Evolutionary conservation across 2,113 vertebrate species (phyloP).

Genomic region (Pterophyllum scalare): DNA sequence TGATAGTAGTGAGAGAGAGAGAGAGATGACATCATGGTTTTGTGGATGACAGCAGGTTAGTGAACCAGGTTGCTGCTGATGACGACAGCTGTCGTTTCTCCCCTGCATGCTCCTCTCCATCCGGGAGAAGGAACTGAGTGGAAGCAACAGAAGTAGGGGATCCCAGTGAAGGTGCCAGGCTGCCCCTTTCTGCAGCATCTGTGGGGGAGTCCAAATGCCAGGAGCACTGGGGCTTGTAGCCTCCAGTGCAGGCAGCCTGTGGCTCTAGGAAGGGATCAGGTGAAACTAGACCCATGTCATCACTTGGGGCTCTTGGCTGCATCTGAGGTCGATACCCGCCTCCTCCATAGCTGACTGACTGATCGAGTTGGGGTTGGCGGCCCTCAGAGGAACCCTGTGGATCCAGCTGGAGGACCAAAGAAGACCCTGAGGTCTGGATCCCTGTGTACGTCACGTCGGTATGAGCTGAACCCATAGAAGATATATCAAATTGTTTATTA

Average conservation of each 20-base stretch:
- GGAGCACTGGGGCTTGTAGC: slow-evolving; percentile 91
- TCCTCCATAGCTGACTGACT: slow-evolving; percentile 35
- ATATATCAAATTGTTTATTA: too few relatives aligned
- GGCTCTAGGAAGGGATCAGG: slow-evolving; percentile 32
- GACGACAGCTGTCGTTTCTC: slow-evolving; percentile 70
- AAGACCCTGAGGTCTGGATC: slow-evolving; percentile 87
- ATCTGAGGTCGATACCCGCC: slow-evolving; percentile 71
- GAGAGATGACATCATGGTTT: slow-evolving; percentile 73
- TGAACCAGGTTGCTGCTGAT: slow-evolving; percentile 80
- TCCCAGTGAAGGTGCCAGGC: slow-evolving; percentile 85
- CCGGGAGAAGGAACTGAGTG: slow-evolving; percentile 92
- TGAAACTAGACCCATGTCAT: slow-evolving; percentile 15
- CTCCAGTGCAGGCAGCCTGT: slow-evolving; percentile 66
- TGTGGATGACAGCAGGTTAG: slow-evolving; percentile 78
- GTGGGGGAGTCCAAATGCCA: slow-evolving; percentile 87
- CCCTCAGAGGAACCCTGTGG: slow-evolving; percentile 71
- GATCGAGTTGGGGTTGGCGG: slow-evolving; percentile 42
- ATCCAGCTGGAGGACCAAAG: slow-evolving; percentile 69
- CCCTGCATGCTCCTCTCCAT: slow-evolving; percentile 82
- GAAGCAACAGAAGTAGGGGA: slow-evolving; percentile 94
- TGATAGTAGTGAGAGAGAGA: neutral
- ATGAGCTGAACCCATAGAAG: slow-evolving; percentile 78
- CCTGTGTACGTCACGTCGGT: slow-evolving; percentile 94
- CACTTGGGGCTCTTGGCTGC: slow-evolving; percentile 28
- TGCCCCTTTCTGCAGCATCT: slow-evolving; percentile 78